Conservation (phyloP, 2,888 invertebrate genomes). For the Sinodicranocentrus sp. region DNA sequence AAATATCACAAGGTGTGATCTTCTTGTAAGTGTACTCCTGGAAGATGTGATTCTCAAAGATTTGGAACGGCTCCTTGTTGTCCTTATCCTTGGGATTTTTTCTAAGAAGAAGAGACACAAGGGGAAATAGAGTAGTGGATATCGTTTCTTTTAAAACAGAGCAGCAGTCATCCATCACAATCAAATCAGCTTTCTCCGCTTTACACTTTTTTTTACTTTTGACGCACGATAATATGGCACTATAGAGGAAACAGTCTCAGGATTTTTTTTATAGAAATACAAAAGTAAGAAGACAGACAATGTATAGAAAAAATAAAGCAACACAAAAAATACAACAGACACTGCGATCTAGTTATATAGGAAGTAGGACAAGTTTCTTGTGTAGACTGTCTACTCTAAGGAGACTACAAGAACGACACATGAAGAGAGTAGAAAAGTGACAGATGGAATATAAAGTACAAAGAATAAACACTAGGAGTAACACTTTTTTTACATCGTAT, state of each 20-base stretch:
- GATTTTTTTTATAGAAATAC: background rate
- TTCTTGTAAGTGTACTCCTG: constrained; percentile 97
- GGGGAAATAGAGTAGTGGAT: constrained; percentile 48
- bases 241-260: constrained; percentile 24
- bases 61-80: constrained; percentile 79
- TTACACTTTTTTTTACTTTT: constrained; percentile 15
- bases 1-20: constrained; percentile 96
- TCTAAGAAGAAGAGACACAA: constrained; percentile 69
- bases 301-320: background rate
- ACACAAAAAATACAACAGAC: background rate
- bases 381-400: too few relatives aligned
- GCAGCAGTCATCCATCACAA: constrained; percentile 61
- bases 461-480: background rate
- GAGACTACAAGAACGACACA: background rate
- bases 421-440: background rate
- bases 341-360: background rate
- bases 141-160: constrained; percentile 46
- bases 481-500: too few relatives aligned
- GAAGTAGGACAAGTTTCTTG: background rate
- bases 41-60: constrained; percentile 89
- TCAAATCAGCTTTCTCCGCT: constrained; percentile 45
- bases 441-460: background rate
- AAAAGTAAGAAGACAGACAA: background rate
- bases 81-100: constrained; percentile 77
- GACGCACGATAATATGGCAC: background rate